These are phyloP conservation scores for Meandrusa payeni DNA, from an alignment of 2,888 invertebrate species.

Conservation along the genomic window DNA sequence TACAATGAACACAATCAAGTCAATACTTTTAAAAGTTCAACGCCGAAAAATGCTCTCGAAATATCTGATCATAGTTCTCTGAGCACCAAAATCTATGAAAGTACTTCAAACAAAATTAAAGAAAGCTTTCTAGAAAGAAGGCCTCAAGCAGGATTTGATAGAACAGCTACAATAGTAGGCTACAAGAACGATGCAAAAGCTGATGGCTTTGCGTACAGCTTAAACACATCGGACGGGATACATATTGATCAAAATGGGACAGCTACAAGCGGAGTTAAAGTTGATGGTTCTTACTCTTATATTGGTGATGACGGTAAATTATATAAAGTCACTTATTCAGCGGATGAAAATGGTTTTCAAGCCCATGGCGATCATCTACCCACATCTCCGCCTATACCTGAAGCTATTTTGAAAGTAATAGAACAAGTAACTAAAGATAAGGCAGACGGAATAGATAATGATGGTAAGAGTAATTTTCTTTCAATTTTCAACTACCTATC, in stretches of 20 bases:
- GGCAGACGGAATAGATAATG: slow-evolving; percentile 51
- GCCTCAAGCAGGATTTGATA: slow-evolving; percentile 48
- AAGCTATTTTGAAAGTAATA: slow-evolving; percentile 56
- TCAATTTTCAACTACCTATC: too few relatives aligned
- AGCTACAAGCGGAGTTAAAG: slow-evolving; percentile 55
- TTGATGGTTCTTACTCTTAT: slow-evolving; percentile 60
- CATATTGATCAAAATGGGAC: slow-evolving; percentile 60
- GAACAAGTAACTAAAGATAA: slow-evolving; percentile 53
- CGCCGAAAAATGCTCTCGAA: too few relatives aligned
- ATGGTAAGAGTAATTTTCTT: too few relatives aligned
- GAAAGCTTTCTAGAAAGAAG: slow-evolving; percentile 34
- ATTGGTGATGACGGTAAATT: slow-evolving; percentile 65
- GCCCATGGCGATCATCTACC: slow-evolving; percentile 66
- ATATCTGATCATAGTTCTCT: too few relatives aligned
- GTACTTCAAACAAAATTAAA: neutral
- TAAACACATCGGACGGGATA: slow-evolving; percentile 66
- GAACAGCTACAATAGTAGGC: slow-evolving; percentile 51
- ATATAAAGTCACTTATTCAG: slow-evolving; percentile 56
- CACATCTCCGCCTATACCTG: slow-evolving; percentile 63
- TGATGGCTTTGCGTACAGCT: slow-evolving; percentile 55
- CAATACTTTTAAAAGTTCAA: too few relatives aligned
- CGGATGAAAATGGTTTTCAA: slow-evolving; percentile 66
- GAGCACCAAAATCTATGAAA: too few relatives aligned
- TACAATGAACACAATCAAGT: neutral
- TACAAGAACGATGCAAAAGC: slow-evolving; percentile 51